A percentile compares a stretch with the other conserved stretches of the same genome.
Evolutionary conservation across 1,140 invertebrate species (phyloP).

Genomic region (Chelonus insularis): DNA sequence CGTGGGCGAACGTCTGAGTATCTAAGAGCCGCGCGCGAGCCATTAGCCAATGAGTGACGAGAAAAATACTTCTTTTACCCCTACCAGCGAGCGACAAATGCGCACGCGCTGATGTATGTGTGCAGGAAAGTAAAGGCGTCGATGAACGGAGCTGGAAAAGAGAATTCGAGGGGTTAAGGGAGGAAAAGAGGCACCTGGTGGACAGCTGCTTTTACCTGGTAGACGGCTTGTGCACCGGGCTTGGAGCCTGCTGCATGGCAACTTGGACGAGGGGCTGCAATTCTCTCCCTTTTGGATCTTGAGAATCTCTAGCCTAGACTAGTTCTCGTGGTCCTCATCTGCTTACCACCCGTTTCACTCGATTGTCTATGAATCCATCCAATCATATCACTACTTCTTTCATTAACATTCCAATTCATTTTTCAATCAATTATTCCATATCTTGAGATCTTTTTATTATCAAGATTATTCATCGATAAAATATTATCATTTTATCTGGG

Average conservation of each 20-base stretch:
- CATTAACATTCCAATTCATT: no score
- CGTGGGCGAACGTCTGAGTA: slow-evolving; percentile 39
- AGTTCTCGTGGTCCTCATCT: background rate
- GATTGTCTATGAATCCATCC: no score
- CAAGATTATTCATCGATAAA: no score
- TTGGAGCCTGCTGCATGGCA: slow-evolving; percentile 9
- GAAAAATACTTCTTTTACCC: background rate
- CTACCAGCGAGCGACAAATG: background rate
- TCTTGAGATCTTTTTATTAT: no score
- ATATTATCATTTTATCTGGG: no score
- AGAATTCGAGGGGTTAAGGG: background rate
- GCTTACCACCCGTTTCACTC: background rate
- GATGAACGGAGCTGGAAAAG: background rate
- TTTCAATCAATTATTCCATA: no score
- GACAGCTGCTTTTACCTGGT: slow-evolving; percentile 54
- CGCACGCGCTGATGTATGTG: slow-evolving; percentile 19
- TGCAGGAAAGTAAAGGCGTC: background rate
- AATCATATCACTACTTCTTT: no score
- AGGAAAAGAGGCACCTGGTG: slow-evolving; percentile 48
- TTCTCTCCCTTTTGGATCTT: background rate
- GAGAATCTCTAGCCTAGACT: background rate
- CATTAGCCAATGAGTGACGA: slow-evolving; percentile 44
- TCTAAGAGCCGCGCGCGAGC: slow-evolving; percentile 53
- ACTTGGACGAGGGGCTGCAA: slow-evolving; percentile 2
- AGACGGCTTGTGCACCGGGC: slow-evolving; percentile 41